Percentiles rank a stretch among this genome's conserved stretches.
These are phyloP conservation scores for Mechanitis messenoides DNA, from an alignment of 2,888 invertebrate species.

Conservation along the genomic window DNA sequence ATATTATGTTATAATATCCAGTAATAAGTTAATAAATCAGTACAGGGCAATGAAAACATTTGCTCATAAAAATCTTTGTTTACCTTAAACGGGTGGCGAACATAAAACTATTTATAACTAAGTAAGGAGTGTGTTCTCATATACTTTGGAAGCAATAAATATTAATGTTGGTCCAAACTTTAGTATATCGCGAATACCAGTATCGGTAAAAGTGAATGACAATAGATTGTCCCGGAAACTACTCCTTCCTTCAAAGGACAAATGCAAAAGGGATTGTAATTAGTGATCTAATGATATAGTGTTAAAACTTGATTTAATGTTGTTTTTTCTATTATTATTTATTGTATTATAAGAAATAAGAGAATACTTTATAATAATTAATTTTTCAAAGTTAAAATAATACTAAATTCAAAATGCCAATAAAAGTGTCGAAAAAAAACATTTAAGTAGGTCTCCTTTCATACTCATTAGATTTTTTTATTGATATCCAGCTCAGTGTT, in stretches of 20 bases:
- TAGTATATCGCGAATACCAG: conserved; percentile 51
- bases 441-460: no score
- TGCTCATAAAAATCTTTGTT: conserved; percentile 45
- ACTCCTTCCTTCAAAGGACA: conserved; percentile 37
- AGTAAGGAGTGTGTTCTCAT: conserved; percentile 55
- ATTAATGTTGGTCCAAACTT: conserved; percentile 64
- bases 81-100: conserved; percentile 64
- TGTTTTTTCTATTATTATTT: no score
- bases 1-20: conserved; percentile 13
- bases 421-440: no score
- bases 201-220: conserved; percentile 44
- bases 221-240: conserved; percentile 43
- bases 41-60: conserved; percentile 17
- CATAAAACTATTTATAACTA: conserved; percentile 70
- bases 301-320: conserved; percentile 19
- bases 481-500: conserved; percentile 23
- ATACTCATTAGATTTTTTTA: no score
- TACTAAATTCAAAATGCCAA: no score
- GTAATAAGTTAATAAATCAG: conserved; percentile 24
- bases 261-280: conserved; percentile 18
- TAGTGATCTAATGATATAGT: conserved; percentile 18
- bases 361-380: no score
- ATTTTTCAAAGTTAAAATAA: no score
- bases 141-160: conserved; percentile 63
- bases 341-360: no score